These are phyloP conservation scores for Slavum lentiscoides DNA, from an alignment of 2,888 invertebrate genomes.

Conservation along the genomic window DNA sequence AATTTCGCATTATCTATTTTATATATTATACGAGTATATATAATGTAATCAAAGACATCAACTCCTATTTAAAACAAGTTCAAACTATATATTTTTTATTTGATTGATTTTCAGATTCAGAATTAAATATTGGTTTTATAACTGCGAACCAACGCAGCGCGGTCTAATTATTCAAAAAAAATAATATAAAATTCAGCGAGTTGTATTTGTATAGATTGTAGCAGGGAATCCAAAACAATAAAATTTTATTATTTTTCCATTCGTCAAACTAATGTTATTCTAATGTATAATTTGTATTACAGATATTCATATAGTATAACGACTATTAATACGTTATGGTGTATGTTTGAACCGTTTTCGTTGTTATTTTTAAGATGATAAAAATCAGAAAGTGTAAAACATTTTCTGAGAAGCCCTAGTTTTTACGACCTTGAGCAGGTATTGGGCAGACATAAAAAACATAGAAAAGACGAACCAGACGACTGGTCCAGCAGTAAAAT, in stretches of 20 bases:
- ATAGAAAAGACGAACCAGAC: conserved; percentile 34
- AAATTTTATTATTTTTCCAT: background rate
- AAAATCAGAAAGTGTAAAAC: background rate
- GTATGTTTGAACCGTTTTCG: background rate
- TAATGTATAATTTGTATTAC: background rate
- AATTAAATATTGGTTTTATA: conserved; percentile 24
- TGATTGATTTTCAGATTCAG: background rate
- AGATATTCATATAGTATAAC: background rate
- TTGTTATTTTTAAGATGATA: background rate
- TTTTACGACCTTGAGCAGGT: conserved; percentile 45
- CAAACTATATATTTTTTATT: conserved; percentile 1
- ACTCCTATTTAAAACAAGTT: background rate
- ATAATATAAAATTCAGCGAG: background rate
- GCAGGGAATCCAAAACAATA: background rate
- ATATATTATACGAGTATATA: too few species aligned
- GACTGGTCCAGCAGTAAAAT: conserved; percentile 40
- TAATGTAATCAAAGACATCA: too few species aligned
- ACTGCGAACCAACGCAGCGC: background rate
- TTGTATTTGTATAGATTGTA: background rate
- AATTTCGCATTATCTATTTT: too few species aligned
- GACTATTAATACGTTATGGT: background rate
- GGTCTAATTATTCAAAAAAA: conserved; percentile 26
- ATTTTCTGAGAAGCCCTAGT: conserved; percentile 46
- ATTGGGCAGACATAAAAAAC: conserved; percentile 32
- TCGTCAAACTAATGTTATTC: background rate